Evolutionary conservation across 2,888 invertebrate genomes (phyloP).

Genomic region (Caenorhabditis sp.): DNA sequence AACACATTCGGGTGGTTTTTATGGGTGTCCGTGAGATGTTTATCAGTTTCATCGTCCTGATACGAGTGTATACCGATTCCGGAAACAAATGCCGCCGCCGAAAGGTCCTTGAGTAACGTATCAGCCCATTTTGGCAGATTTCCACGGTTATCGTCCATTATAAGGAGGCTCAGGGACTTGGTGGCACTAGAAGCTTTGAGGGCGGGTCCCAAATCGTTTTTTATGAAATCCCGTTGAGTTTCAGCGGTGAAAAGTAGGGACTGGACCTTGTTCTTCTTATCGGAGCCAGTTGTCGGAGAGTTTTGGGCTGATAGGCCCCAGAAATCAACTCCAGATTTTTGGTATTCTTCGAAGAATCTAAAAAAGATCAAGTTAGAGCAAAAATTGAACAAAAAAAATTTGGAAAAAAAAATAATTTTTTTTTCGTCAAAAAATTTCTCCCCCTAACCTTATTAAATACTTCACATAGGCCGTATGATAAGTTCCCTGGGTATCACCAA

Average conservation of each 20-base stretch:
- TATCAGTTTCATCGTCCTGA: constrained; percentile 47
- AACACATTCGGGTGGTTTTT: constrained; percentile 56
- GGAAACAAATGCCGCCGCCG: constrained; percentile 34
- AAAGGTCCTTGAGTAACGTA: constrained; percentile 82
- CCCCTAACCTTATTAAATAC: constrained; percentile 20
- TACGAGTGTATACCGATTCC: constrained; percentile 60
- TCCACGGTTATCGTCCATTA: constrained; percentile 87
- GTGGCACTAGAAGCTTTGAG: constrained; percentile 86
- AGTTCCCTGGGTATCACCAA: constrained; percentile 35
- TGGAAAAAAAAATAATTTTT: background rate
- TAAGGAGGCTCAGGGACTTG: constrained; percentile 87
- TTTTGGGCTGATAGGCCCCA: constrained; percentile 94
- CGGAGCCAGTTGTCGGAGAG: constrained; percentile 87
- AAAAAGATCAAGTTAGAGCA: constrained; percentile 27
- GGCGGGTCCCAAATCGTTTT: constrained; percentile 89
- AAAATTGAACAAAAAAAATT: background rate
- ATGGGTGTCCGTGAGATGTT: constrained; percentile 43
- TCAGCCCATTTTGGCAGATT: constrained; percentile 87
- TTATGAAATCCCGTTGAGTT: constrained; percentile 86
- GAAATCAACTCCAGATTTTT: constrained; percentile 86
- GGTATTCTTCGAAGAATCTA: constrained; percentile 90
- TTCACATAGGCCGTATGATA: constrained; percentile 49
- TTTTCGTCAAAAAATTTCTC: background rate
- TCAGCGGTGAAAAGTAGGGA: constrained; percentile 87
- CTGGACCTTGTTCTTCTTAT: constrained; percentile 86